Conservation (phyloP, 1,140 invertebrate genomes). For the Neodiprion virginianus region DNA sequence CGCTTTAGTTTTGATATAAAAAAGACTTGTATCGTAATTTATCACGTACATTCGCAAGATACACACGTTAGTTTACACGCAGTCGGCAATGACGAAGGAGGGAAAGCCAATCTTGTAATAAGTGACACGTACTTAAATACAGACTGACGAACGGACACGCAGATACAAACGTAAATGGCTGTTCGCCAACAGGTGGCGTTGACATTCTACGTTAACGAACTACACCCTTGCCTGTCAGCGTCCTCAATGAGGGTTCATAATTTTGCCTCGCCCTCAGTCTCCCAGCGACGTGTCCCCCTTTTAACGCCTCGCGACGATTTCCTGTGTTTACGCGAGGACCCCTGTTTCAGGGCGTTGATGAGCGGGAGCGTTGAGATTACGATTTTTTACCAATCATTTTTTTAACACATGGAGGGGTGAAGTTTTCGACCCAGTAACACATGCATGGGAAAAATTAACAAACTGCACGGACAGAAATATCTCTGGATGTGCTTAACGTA, state of each 20-base stretch:
- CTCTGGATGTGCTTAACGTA: too few species aligned
- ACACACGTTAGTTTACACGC: too few species aligned
- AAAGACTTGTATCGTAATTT: too few species aligned
- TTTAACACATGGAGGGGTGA: too few species aligned
- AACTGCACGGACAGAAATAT: too few species aligned
- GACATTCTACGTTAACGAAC: conserved; percentile 2
- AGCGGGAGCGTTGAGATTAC: not conserved
- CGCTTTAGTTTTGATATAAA: too few species aligned
- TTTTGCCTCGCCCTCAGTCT: not conserved
- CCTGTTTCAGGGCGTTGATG: not conserved
- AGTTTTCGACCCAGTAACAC: too few species aligned
- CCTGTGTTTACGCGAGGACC: conserved; percentile 5
- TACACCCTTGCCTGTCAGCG: conserved; percentile 11
- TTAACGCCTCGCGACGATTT: not conserved
- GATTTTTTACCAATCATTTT: too few species aligned
- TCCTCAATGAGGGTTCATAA: conserved; percentile 12
- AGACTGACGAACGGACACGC: not conserved
- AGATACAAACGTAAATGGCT: not conserved
- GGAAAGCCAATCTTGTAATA: not conserved
- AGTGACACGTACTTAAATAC: not conserved
- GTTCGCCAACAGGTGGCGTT: conserved; percentile 6
- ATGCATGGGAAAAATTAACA: too few species aligned
- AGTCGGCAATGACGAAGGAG: too few species aligned
- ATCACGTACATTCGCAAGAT: too few species aligned
- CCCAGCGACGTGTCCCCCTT: not conserved